Base-by-base conservation (phyloP, 2,113 vertebrate species). In the Picathartes gymnocephalus region DNA sequence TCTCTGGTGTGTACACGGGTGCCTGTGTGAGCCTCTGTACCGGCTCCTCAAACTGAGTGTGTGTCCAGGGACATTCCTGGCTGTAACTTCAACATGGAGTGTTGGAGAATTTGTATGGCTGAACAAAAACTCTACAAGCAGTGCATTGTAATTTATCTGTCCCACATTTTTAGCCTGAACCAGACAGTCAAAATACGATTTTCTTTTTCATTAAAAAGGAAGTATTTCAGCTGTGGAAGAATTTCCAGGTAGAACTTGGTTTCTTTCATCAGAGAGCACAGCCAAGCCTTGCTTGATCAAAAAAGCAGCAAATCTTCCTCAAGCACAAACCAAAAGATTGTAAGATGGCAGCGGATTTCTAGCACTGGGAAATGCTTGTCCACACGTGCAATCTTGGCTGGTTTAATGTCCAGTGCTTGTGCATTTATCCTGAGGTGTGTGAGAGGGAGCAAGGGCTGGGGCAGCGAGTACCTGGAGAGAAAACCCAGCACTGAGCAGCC, bases 61-160 rank as follows among this genome's bases (percentile, higher is more conserved):
- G 13, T 78, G 92, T 62, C 90, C 56, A 2, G 47, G 68, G n/a
- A 4, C n/a, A 27, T 25, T 80, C 71, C 86, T 57, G 71, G 14
- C 69, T 17, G 17, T 2, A 7, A 8, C 42, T 60, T 13, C 3
- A 10, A 30, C 15, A 0, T 5, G 58, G 33, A 61, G 6, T n/a
- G 2, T 13, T 3, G 18, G 30, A 33, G 54, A 53, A 11, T 33
- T 33, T 0, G 3, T 58, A 1, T 35, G 62, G 47, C 45, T 70
- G 44, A 39, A 37, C 0, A 2, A 71, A 53, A 86, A 16, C 73
- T 51, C 51, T 15, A 9, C 53, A 40, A 44, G 54, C 31, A 20
- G 11, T 53, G 45, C 15, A 4, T 3, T 71, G 40, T 31, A 18
- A 56, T 15, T 10, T 33, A 4, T 15, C 37, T 54, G 27, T 61